These are phyloP conservation scores for Tipula vernalis DNA, from an alignment of 2,888 invertebrate genomes.

Conservation along the genomic window DNA sequence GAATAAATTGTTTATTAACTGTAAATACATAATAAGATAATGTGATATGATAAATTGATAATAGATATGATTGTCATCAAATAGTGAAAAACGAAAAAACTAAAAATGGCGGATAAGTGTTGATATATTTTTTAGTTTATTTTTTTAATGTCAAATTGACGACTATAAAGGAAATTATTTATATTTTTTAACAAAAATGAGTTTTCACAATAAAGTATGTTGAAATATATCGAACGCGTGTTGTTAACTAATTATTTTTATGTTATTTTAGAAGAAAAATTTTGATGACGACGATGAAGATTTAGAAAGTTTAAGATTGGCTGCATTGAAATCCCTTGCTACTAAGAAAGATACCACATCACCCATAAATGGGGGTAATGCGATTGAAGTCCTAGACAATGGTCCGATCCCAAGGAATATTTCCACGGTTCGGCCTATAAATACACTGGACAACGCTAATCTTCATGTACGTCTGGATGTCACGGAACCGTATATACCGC, in stretches of 20 bases:
- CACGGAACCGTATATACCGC: slow-evolving; percentile 18
- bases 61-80: neutral
- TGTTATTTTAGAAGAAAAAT: neutral
- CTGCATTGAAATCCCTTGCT: slow-evolving; percentile 19
- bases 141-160: neutral
- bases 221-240: neutral
- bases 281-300: slow-evolving; percentile 19
- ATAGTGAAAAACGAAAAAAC: neutral
- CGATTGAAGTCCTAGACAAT: slow-evolving; percentile 6
- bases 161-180: neutral
- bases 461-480: slow-evolving; percentile 13
- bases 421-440: neutral
- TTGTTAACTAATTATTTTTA: neutral
- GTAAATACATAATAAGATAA: neutral
- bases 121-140: slow-evolving; percentile 4
- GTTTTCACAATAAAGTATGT: neutral
- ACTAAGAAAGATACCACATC: slow-evolving; percentile 16
- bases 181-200: neutral
- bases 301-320: slow-evolving; percentile 19
- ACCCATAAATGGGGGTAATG: neutral
- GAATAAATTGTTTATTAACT: neutral
- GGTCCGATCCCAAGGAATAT: neutral
- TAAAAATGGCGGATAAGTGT: neutral
- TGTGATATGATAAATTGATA: neutral
- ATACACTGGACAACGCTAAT: slow-evolving; percentile 4